A percentile compares a stretch with the other conserved stretches of the same genome.
phyloP scores from a whole-genome alignment of 2,888 invertebrate genomes.

The Neoaliturus tenellus region DNA sequence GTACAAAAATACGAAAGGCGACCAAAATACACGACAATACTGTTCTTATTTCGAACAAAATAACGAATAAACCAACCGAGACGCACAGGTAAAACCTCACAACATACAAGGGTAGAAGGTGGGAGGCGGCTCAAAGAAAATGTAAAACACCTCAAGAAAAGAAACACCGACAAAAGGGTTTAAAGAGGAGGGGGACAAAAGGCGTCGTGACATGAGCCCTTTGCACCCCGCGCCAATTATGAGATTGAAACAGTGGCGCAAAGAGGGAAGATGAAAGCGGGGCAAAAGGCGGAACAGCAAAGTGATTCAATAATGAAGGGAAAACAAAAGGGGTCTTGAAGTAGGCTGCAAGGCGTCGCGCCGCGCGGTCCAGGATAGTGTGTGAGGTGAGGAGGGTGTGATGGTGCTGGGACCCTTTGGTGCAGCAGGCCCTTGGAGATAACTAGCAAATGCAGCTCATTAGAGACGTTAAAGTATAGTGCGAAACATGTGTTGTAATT shows the following conservation, averaged over 20 bases:
- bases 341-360: neutral
- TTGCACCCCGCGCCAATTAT: constrained; percentile 23
- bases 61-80: neutral
- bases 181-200: constrained; percentile 19
- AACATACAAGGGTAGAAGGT: neutral
- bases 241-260: constrained; percentile 33
- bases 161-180: constrained; percentile 15
- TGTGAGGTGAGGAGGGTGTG: neutral
- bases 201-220: neutral
- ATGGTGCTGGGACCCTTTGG: neutral
- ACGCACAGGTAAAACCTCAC: neutral
- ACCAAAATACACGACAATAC: neutral
- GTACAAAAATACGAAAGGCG: neutral
- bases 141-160: neutral
- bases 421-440: neutral
- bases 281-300: constrained; percentile 43
- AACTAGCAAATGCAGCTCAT: neutral
- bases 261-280: constrained; percentile 29
- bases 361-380: neutral
- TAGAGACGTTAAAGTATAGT: neutral
- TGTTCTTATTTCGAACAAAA: neutral
- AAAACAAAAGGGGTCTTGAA: constrained; percentile 20
- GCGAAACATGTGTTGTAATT: neutral
- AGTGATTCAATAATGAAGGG: constrained; percentile 52
- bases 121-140: neutral